Conservation (phyloP, 2,797 vertebrate genomes). For the Anniella stebbinsi region DNA sequence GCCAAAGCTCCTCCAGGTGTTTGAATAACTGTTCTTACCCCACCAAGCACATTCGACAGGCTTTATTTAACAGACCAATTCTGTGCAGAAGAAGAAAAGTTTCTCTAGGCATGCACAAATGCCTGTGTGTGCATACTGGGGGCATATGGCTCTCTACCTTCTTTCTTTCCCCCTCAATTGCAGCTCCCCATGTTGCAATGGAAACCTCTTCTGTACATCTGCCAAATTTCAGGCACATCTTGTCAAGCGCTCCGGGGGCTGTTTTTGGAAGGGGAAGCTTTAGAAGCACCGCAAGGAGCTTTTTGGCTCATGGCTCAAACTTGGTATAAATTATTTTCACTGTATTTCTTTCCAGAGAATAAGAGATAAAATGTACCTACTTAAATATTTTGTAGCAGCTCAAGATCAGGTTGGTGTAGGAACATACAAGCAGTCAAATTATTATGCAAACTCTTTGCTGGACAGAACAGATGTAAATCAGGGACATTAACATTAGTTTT, state of each 20-base stretch:
- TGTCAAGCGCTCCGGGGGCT: background rate
- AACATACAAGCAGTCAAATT: background rate
- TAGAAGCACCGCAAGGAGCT: background rate
- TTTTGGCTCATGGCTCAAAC: background rate
- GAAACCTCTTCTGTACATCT: background rate
- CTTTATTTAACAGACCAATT: background rate
- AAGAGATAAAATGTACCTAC: background rate
- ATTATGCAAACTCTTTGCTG: background rate
- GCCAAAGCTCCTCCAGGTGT: background rate
- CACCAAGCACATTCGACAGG: background rate
- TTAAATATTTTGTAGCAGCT: background rate
- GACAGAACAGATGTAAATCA: background rate
- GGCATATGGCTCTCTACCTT: too few relatives aligned
- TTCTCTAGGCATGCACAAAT: background rate
- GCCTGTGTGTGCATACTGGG: background rate
- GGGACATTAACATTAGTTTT: background rate
- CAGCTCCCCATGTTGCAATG: background rate
- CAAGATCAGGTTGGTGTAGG: background rate
- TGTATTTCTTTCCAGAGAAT: background rate
- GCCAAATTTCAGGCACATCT: background rate
- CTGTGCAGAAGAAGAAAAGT: too few relatives aligned
- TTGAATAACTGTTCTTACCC: background rate
- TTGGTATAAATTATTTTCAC: background rate
- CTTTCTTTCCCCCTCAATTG: background rate
- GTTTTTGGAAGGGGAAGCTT: background rate